Base-by-base conservation (phyloP, 2,113 vertebrate species). In the Oplegnathus fasciatus region DNA sequence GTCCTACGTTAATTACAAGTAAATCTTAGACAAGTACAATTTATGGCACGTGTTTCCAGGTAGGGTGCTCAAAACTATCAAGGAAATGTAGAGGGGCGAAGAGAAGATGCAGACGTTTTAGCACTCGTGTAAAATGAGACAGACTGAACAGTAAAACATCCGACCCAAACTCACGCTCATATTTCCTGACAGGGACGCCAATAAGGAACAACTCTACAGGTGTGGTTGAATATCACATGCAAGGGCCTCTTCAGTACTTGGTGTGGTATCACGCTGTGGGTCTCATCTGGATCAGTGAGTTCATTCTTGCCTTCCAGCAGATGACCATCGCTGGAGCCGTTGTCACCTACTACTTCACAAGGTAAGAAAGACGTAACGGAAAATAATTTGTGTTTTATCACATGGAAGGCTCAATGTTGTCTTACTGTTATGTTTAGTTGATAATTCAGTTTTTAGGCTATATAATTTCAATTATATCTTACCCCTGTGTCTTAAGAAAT, bases 281-380 rank as follows among this genome's bases (percentile, higher is more conserved):
- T 17, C 96, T 99, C n/a, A 96, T 99, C 88, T 99, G 98, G 98
- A 97, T 99, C 94, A 99, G 97, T 0, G 98, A 99, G 89, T 99
- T 99, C 93, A 98, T 99, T 72, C 95, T 99, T 0, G 98, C 98
- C 1, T 99, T 98, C 94, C 98, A 99, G 90, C 98, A 99, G 93
- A 99, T 99, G 98, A 98, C 97, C 1, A 96, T 99, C 20, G 97
- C 98, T 22, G 98, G 98, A 61, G 97, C 98, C n/a, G 98, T 99
- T 52, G 98, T 99, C 84, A 99, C 97, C 0, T 99, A 99, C 94
- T 99, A 99, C 94, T 99, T 99, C 88, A 99, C 98, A 66, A 97
- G 97, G 98, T 99, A 91, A 0, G 24, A 37, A 83, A 55, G 2
- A 32, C 62, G 34, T 14, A 13, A 37, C 13, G 55, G 34, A 50